A percentile compares a stretch with the other conserved stretches of the same genome.
phyloP scores from a whole-genome alignment of 2,888 invertebrate genomes.

The Eumacrocentrus americanus region DNA sequence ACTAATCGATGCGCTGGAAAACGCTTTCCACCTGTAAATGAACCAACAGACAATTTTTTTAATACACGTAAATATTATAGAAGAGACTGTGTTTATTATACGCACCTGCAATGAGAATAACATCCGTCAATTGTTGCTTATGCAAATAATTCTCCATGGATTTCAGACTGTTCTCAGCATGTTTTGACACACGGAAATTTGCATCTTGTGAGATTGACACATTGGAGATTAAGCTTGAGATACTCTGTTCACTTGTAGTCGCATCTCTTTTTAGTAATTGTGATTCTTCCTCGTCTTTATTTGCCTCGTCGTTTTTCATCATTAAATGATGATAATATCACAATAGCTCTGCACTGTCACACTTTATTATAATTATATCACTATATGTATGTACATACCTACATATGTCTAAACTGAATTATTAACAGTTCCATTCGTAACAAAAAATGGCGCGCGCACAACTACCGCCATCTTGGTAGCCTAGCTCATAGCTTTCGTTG shows the following conservation, averaged over 20 bases:
- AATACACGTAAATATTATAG: not conserved
- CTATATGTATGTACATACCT: too few species aligned
- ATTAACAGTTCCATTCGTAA: too few species aligned
- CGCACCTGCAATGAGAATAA: slow-evolving; percentile 80
- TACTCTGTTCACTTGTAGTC: slow-evolving; percentile 54
- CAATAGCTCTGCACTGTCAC: too few species aligned
- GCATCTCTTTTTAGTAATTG: slow-evolving; percentile 47
- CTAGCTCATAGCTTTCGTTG: too few species aligned
- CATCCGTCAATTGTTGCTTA: slow-evolving; percentile 85
- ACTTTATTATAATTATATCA: too few species aligned
- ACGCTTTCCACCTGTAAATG: slow-evolving; percentile 61
- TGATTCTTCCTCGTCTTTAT: slow-evolving; percentile 11
- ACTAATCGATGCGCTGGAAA: slow-evolving; percentile 87
- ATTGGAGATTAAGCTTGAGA: slow-evolving; percentile 50
- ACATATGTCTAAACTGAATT: too few species aligned
- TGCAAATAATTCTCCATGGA: slow-evolving; percentile 84
- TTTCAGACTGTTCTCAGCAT: slow-evolving; percentile 81
- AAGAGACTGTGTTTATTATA: too few species aligned
- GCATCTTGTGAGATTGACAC: slow-evolving; percentile 74
- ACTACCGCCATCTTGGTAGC: too few species aligned
- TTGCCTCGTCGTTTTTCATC: too few species aligned
- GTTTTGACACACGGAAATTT: slow-evolving; percentile 76
- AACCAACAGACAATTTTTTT: slow-evolving; percentile 6
- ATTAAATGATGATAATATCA: too few species aligned
- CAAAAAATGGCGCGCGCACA: too few species aligned